Base-by-base conservation (phyloP, 2,113 vertebrate species). In the Ceuthmochares aereus region DNA sequence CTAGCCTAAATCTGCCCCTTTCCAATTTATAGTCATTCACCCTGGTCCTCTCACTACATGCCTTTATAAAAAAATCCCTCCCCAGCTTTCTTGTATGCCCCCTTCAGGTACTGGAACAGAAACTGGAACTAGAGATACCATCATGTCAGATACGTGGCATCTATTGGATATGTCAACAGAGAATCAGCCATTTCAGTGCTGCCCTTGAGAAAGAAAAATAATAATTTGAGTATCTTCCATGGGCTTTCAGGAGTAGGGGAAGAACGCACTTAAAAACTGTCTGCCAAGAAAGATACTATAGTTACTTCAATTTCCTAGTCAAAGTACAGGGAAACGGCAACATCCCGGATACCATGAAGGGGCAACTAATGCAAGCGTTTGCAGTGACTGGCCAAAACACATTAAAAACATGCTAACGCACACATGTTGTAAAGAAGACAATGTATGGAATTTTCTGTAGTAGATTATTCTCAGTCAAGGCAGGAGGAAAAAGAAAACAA, bases 281-380 rank as follows among this genome's bases (percentile, higher is more conserved):
- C 55, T 47, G 63, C 54, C 84, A 86, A 79, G 54, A 77, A 67
- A 84, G 83, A 75, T 9, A 63, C 23, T 27, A 14, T 14, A 52
- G 70, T 45, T 47, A 86, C 79, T 92, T 80, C 88, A 81, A 21
- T 22, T 95, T 90, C 90, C 92, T 82, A 54, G 51, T 60, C 73
- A 43, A 84, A 86, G 36, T 7, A 52, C 30, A 92, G 52, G 32
- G 43, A 77, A 60, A 81, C 74, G 69, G 76, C 95, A 94, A 49
- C n/a, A 32, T 29, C 79, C 87, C 52, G 10, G 27, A 64, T 69
- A 84, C 92, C 85, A 68, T 2, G 0, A 66, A 88, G 76, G 12
- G 37, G 78, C 60, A 78, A 93, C 55, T 77, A 69, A 83, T 23
- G 67, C 34, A 83, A 91, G 87, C 26, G 19, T 43, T 89, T 72